Evolutionary conservation across 2,113 vertebrate species (phyloP).

Genomic region (Rattus norvegicus): GRCr8 NC_086026.1:53712501-53713000

Average conservation of each 20-base stretch:
- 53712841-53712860: neutral
- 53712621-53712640: neutral
- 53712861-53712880: neutral
- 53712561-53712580: neutral
- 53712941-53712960: slow-evolving; percentile 82
- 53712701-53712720: neutral
- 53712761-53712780: neutral
- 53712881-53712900: neutral
- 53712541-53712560: neutral
- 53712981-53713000: slow-evolving; percentile 31
- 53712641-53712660: neutral
- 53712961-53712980: slow-evolving; percentile 77
- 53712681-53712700: neutral
- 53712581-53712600: neutral
- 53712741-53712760: neutral
- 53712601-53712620: neutral
- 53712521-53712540: neutral
- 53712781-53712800: slow-evolving; percentile 21
- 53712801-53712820: neutral
- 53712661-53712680: neutral
- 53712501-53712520: neutral
- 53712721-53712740: slow-evolving; percentile 9
- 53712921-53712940: slow-evolving; percentile 79
- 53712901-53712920: slow-evolving; percentile 72
- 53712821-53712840: neutral